phyloP scores from a whole-genome alignment of 2,797 vertebrate genomes.

The Coluber constrictor region DNA sequence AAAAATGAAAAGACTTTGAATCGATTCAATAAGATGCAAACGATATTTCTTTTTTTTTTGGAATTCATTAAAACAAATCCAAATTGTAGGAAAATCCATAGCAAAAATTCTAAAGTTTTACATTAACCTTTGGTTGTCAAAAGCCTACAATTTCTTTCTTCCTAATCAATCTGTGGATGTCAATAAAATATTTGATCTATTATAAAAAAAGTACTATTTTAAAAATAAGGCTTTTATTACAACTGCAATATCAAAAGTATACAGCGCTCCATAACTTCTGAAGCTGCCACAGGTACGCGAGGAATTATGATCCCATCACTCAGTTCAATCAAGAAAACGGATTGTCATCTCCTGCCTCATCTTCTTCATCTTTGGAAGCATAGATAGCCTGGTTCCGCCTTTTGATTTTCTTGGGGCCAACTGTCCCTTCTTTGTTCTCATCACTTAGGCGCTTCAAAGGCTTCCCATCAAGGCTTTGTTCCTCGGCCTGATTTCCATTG shows the following conservation, averaged over 20 bases:
- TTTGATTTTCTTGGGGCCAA: conserved; percentile 81
- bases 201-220: neutral
- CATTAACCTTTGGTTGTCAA: neutral
- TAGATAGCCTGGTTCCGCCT: conserved; percentile 95
- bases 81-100: neutral
- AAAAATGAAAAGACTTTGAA: neutral
- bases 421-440: conserved; percentile 64
- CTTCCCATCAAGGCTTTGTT: conserved; percentile 52
- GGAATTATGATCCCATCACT: neutral
- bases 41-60: neutral
- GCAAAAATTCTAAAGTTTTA: neutral
- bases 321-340: neutral
- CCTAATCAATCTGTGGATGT: neutral
- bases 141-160: neutral
- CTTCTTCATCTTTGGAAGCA: conserved; percentile 77
- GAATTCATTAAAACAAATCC: neutral
- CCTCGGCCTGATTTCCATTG: conserved; percentile 47
- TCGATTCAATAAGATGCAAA: neutral
- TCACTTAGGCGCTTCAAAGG: conserved; percentile 80
- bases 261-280: neutral
- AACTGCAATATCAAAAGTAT: neutral
- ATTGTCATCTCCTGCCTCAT: conserved; percentile 58
- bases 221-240: neutral
- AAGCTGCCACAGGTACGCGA: neutral
- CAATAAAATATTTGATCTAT: neutral